Evolutionary conservation across 1,140 invertebrate genomes (phyloP).

Genomic region (Drosophila bocqueti): DNA sequence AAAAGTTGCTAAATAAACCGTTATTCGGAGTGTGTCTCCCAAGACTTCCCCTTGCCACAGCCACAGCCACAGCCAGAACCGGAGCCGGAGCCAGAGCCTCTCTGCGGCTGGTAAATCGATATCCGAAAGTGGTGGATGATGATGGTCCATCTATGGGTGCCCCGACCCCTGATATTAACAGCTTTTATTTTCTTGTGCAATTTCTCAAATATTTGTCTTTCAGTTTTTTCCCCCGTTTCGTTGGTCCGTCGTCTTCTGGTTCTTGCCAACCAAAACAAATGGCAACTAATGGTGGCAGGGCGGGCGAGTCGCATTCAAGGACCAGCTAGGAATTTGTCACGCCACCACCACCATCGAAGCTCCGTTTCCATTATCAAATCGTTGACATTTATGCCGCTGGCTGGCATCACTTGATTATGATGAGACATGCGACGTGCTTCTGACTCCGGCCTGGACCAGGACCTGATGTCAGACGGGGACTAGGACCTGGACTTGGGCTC

Average conservation of each 20-base stretch:
- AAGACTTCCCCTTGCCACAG: not conserved
- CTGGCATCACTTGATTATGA: conserved; percentile 78
- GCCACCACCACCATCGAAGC: conserved; percentile 35
- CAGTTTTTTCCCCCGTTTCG: conserved; percentile 25
- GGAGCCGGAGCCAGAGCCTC: not conserved
- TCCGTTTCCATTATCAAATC: conserved; percentile 76
- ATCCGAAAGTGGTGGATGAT: conserved; percentile 46
- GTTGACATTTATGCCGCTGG: conserved; percentile 81
- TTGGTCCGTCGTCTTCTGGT: conserved; percentile 10
- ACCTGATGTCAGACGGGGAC: conserved; percentile 5
- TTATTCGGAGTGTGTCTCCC: conserved; percentile 47
- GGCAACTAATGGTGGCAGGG: conserved; percentile 60
- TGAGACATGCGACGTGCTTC: conserved; percentile 60
- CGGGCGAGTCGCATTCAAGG: conserved; percentile 42
- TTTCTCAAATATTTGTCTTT: conserved; percentile 79
- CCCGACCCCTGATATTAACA: conserved; percentile 57
- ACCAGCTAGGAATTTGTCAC: conserved; percentile 70
- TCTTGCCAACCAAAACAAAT: conserved; percentile 69
- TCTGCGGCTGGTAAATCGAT: conserved; percentile 61
- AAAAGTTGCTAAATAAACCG: conserved; percentile 75
- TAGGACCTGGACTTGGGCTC: not conserved
- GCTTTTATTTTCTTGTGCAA: conserved; percentile 71
- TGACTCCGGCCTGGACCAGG: conserved; percentile 12
- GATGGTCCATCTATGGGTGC: conserved; percentile 27
- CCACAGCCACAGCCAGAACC: too few species aligned